Evolutionary conservation across 2,888 invertebrate genomes (phyloP).

Genomic region (Orthonychiurus folsomi): DNA sequence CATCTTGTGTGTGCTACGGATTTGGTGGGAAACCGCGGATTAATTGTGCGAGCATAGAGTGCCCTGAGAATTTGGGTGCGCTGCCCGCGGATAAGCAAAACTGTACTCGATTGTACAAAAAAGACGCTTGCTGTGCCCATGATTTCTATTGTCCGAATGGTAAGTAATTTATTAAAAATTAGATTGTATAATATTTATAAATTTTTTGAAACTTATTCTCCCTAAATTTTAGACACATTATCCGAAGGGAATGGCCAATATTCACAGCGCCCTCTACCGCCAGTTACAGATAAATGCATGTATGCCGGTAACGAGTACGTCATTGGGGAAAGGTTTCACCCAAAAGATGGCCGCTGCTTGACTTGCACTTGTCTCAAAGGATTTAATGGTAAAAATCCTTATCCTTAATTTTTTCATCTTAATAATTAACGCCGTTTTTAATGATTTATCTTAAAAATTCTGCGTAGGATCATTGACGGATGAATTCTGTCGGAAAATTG

Average conservation of each 20-base stretch:
- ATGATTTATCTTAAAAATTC: slow-evolving; percentile 2
- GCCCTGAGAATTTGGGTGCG: slow-evolving; percentile 31
- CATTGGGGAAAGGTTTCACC: slow-evolving; percentile 34
- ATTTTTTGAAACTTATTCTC: background rate
- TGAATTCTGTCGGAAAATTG: slow-evolving; percentile 34
- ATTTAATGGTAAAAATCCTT: slow-evolving; percentile 25
- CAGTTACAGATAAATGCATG: slow-evolving; percentile 19
- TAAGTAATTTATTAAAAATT: slow-evolving; percentile 5
- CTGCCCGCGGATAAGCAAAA: slow-evolving; percentile 25
- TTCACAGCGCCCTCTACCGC: slow-evolving; percentile 4
- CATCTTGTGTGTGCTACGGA: slow-evolving; percentile 28
- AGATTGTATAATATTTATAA: background rate
- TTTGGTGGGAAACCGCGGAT: slow-evolving; percentile 19
- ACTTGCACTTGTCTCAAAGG: slow-evolving; percentile 32
- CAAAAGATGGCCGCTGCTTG: slow-evolving; percentile 29
- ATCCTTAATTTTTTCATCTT: background rate
- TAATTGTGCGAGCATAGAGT: slow-evolving; percentile 35
- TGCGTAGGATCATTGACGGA: slow-evolving; percentile 20
- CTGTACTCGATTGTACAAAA: slow-evolving; percentile 32
- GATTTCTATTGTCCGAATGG: slow-evolving; percentile 21
- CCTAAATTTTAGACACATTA: background rate
- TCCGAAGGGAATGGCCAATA: background rate
- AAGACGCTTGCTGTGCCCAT: slow-evolving; percentile 35
- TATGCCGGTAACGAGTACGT: slow-evolving; percentile 30
- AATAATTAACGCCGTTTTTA: background rate